Evolutionary conservation across 1,140 invertebrate genomes (phyloP).

Genomic region (Drosophila mayri): DNA sequence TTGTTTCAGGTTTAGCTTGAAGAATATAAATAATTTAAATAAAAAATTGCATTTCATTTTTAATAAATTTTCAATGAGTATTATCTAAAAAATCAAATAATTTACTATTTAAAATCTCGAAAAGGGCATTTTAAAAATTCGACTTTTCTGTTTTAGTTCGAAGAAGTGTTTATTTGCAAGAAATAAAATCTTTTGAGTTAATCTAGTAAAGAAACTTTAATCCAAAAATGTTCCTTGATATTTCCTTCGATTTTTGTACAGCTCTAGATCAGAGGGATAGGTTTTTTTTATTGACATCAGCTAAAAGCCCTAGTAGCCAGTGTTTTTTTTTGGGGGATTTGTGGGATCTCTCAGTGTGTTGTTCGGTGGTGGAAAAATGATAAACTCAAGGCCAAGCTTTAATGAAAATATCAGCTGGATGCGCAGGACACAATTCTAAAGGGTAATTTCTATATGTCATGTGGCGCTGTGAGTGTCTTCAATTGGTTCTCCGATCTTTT

Average conservation of each 20-base stretch:
- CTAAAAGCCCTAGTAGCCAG: constrained; percentile 56
- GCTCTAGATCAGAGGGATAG: constrained; percentile 21
- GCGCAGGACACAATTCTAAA: constrained; percentile 34
- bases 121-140: not conserved
- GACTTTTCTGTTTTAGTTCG: no score
- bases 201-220: not conserved
- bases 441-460: constrained; percentile 36
- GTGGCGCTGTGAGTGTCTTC: constrained; percentile 15
- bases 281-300: constrained; percentile 23
- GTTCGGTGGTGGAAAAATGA: constrained; percentile 52
- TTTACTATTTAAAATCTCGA: not conserved
- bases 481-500: constrained; percentile 38
- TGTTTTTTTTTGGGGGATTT: constrained; percentile 6
- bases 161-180: not conserved
- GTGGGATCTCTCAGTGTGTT: constrained; percentile 15
- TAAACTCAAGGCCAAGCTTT: constrained; percentile 63
- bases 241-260: constrained; percentile 29
- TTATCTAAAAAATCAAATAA: not conserved
- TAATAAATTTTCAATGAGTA: not conserved
- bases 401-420: constrained; percentile 44
- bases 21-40: not conserved
- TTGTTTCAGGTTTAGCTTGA: not conserved
- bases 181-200: not conserved
- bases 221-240: no score
- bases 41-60: not conserved